Evolutionary conservation across 1,140 invertebrate species (phyloP).

Genomic region (Drosophila oshimai): DNA sequence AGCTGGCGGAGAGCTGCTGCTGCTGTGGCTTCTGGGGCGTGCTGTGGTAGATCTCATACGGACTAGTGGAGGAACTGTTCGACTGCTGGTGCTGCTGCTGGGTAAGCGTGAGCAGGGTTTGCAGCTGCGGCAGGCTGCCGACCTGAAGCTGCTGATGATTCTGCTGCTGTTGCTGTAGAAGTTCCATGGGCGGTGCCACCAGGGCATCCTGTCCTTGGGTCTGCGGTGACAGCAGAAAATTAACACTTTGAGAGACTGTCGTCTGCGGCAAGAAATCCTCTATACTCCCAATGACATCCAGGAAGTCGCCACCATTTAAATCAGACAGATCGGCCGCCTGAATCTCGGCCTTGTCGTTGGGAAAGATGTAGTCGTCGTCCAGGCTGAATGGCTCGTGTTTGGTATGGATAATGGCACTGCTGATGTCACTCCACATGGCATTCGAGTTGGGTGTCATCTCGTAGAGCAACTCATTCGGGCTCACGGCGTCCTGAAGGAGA

Average conservation of each 20-base stretch:
- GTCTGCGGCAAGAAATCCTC: slow-evolving; percentile 89
- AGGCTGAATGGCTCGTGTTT: slow-evolving; percentile 88
- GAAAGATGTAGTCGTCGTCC: slow-evolving; percentile 95
- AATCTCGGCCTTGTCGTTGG: slow-evolving; percentile 93
- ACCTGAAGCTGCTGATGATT: slow-evolving; percentile 62
- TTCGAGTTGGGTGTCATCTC: slow-evolving; percentile 74
- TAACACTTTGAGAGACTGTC: slow-evolving; percentile 81
- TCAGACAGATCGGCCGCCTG: slow-evolving; percentile 93
- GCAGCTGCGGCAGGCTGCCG: slow-evolving; percentile 46
- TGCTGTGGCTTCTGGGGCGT: slow-evolving; percentile 80
- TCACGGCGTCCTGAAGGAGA: slow-evolving; percentile 45
- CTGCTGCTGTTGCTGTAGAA: slow-evolving; percentile 80
- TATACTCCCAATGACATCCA: slow-evolving; percentile 91
- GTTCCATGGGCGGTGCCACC: slow-evolving; percentile 70
- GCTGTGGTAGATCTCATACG: slow-evolving; percentile 82
- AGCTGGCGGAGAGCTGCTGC: slow-evolving; percentile 68
- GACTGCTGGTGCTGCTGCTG: slow-evolving; percentile 64
- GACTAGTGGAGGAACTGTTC: slow-evolving; percentile 73
- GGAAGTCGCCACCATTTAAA: slow-evolving; percentile 90
- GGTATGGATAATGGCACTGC: slow-evolving; percentile 78
- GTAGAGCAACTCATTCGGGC: slow-evolving; percentile 50
- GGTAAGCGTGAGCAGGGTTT: slow-evolving; percentile 43
- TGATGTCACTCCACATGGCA: slow-evolving; percentile 82
- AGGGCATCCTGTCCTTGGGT: slow-evolving; percentile 70
- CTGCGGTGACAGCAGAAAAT: slow-evolving; percentile 80